phyloP scores from a whole-genome alignment of 35 echinoderm and acorn worm genomes.

The Patiria miniata region DNA sequence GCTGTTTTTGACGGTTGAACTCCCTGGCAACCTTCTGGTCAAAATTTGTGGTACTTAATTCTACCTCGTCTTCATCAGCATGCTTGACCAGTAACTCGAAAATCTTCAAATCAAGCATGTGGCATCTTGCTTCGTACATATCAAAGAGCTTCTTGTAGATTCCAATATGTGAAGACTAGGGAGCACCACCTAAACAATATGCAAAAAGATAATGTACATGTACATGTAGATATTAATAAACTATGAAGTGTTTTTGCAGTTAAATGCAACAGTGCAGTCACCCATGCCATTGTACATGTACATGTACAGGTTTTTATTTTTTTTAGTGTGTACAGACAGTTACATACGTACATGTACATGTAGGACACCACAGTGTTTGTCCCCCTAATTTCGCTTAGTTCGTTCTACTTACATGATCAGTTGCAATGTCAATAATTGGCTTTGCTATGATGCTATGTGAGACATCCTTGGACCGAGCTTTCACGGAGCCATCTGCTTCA shows the following conservation, averaged over 20 bases:
- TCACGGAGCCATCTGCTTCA: not conserved
- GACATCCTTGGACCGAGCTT: not conserved
- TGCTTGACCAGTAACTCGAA: conserved; percentile 13
- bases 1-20: conserved; percentile 7
- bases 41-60: not conserved
- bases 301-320: no score
- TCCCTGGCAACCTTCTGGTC: not conserved
- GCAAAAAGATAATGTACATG: no score
- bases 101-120: not conserved
- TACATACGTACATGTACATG: no score
- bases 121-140: not conserved
- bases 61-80: not conserved
- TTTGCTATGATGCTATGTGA: not conserved
- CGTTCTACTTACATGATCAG: not conserved
- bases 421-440: not conserved
- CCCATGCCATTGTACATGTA: no score
- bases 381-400: no score
- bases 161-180: no score
- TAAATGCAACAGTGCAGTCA: no score
- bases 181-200: no score
- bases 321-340: no score
- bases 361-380: no score
- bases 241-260: no score
- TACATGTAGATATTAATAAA: no score
- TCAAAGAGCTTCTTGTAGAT: conserved; percentile 42